A percentile compares a stretch with the other conserved stretches of the same genome.
These are phyloP conservation scores for Bettongia penicillata DNA, from an alignment of 2,113 vertebrate genomes.

Conservation along the genomic window DNA sequence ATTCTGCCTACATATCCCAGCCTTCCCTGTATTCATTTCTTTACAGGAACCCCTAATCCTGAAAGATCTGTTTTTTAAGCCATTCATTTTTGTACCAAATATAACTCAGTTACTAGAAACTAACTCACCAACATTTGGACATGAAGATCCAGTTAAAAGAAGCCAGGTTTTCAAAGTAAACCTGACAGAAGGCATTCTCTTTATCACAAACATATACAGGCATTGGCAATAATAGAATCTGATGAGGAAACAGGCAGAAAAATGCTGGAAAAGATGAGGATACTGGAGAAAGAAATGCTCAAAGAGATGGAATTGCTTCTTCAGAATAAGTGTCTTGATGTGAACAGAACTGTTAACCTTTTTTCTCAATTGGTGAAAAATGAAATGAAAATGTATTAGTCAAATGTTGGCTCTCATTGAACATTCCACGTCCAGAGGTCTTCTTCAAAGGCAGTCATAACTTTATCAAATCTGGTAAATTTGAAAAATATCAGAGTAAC, in stretches of 20 bases:
- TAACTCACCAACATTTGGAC: constrained; percentile 90
- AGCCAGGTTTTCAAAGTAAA: constrained; percentile 91
- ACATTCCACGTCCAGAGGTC: constrained; percentile 21
- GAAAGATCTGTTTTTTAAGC: constrained; percentile 97
- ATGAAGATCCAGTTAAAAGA: constrained; percentile 91
- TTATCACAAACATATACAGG: constrained; percentile 91
- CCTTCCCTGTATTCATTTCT: constrained; percentile 94
- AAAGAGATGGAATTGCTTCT: constrained; percentile 88
- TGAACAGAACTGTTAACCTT: constrained; percentile 84
- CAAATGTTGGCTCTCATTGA: constrained; percentile 62
- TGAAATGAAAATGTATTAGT: constrained; percentile 88
- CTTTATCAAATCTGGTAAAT: constrained; percentile 34
- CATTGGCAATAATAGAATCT: constrained; percentile 85
- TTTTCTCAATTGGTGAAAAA: constrained; percentile 86
- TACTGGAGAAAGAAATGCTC: constrained; percentile 89
- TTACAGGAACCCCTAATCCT: constrained; percentile 96
- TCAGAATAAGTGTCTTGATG: constrained; percentile 80
- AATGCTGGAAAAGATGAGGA: constrained; percentile 85
- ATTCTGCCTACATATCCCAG: constrained; percentile 88
- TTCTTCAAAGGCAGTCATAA: constrained; percentile 33
- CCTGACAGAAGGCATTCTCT: constrained; percentile 94
- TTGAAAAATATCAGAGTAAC: too few relatives aligned
- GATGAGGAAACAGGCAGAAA: constrained; percentile 86
- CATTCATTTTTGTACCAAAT: constrained; percentile 93
- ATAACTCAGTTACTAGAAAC: constrained; percentile 87